Evolutionary conservation across 2,888 invertebrate genomes (phyloP), one percentile per base, ranked within the genome.

Genomic region (Drosophila siamana): DNA sequence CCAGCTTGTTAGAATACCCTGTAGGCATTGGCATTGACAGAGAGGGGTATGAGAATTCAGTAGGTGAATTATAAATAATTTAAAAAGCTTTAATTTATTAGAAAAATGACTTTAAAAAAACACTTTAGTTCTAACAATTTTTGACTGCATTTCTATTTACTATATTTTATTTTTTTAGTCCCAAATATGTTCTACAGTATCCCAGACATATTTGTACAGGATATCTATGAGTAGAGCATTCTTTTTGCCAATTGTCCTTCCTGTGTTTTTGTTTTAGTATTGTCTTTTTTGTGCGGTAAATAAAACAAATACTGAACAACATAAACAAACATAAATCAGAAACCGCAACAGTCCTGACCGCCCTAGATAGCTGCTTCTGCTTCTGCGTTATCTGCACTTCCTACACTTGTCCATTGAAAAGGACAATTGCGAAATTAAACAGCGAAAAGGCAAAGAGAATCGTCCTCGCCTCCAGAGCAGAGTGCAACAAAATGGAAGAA

Each of bases 351-450:
- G 76, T 60, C 60, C 63, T 78, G 78, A 87, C 79, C 86, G 79
- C 77, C 79, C 79, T 69, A 76, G 79, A 87, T 87, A 87, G 59
- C 78, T 68, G 4, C 11, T n/a, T 3, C 19, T 11, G 38, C 26
- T 19, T 41, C 40, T 50, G 2, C 15, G 13, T 19, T 15, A 28
- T 7, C 5, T 22, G 8, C 33, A 15, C 13, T 40, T 19, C 13
- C 13, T 40, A 6, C n/a, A 3, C 7, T 4, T 43, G 11, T 13
- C 22, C 11, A 69, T 63, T 65, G 59, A 87, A 86, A 88, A 83
- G 82, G 79, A 88, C 85, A 86, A 86, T 87, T 84, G 85, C 75
- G 62, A 84, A 88, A 88, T 86, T 87, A 85, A 86, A 89, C 86
- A 88, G 82, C 80, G 78, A 80, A 84, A 73, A 73, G 74, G 85